Evolutionary conservation across 2,797 vertebrate species (phyloP).

Genomic region (Clamator glandarius): DNA sequence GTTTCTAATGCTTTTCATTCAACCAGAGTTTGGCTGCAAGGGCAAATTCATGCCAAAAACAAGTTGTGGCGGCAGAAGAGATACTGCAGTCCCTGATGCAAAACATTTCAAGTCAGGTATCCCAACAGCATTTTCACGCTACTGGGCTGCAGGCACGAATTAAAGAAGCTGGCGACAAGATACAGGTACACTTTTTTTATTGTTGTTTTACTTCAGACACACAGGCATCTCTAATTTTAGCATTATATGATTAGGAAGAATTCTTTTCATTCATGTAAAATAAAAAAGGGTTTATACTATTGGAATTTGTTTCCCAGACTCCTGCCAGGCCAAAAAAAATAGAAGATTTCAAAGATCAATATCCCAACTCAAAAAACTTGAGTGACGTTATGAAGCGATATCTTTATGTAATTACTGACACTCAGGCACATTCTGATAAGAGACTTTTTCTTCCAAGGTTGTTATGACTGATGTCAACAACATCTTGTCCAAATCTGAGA

Average conservation of each 20-base stretch:
- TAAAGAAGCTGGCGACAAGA: conserved; percentile 74
- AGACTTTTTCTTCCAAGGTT: conserved; percentile 58
- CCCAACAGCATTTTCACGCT: conserved; percentile 80
- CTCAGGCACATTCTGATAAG: neutral
- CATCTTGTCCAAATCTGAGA: conserved; percentile 5
- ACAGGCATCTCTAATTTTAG: neutral
- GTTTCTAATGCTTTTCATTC: conserved; percentile 21
- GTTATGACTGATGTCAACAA: conserved; percentile 26
- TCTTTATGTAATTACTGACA: neutral
- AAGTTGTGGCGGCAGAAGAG: conserved; percentile 86
- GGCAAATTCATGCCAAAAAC: conserved; percentile 85
- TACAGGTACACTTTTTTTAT: conserved; percentile 65
- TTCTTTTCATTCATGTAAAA: neutral
- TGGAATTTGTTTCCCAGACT: neutral
- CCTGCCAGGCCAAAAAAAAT: neutral
- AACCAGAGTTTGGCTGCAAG: conserved; percentile 85
- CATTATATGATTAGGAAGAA: neutral
- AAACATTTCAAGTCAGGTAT: conserved; percentile 78
- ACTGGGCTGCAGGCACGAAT: conserved; percentile 82
- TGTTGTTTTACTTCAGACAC: neutral
- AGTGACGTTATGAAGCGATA: neutral
- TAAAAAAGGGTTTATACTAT: neutral
- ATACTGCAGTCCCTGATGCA: conserved; percentile 81
- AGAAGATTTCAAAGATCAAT: neutral
- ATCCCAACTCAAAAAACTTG: neutral